Evolutionary conservation across 2,888 invertebrate genomes (phyloP).

Genomic region (Drosophila bunnanda): DNA sequence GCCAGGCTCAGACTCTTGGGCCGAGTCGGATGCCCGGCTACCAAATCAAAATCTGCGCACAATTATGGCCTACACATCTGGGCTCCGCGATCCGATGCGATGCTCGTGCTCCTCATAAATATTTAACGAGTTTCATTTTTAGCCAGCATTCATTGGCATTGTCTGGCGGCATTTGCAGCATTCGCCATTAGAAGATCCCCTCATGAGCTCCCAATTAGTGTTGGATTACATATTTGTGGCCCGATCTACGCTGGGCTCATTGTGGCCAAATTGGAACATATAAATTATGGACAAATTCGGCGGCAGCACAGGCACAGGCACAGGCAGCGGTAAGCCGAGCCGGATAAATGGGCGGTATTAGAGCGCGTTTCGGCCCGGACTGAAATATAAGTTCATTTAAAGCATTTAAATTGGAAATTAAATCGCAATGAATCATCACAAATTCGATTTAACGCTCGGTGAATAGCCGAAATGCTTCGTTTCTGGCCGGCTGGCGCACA

Average conservation of each 20-base stretch:
- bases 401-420: constrained; percentile 69
- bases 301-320: neutral
- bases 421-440: constrained; percentile 67
- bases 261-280: constrained; percentile 57
- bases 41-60: constrained; percentile 81
- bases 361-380: constrained; percentile 7
- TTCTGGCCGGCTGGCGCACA: constrained; percentile 34
- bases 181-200: constrained; percentile 69
- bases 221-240: constrained; percentile 74
- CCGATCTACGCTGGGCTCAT: constrained; percentile 62
- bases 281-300: constrained; percentile 55
- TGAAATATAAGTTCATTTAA: constrained; percentile 46
- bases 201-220: constrained; percentile 79
- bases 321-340: constrained; percentile 20
- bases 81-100: constrained; percentile 44
- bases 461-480: constrained; percentile 55
- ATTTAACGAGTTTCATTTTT: constrained; percentile 77
- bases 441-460: constrained; percentile 68
- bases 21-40: constrained; percentile 45
- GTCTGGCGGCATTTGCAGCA: constrained; percentile 59
- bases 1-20: constrained; percentile 2
- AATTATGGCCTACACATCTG: constrained; percentile 81
- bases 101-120: constrained; percentile 81
- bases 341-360: constrained; percentile 37
- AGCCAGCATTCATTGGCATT: constrained; percentile 56